phyloP scores from a whole-genome alignment of 2,113 vertebrate genomes.

The Engystomops pustulosus region DNA sequence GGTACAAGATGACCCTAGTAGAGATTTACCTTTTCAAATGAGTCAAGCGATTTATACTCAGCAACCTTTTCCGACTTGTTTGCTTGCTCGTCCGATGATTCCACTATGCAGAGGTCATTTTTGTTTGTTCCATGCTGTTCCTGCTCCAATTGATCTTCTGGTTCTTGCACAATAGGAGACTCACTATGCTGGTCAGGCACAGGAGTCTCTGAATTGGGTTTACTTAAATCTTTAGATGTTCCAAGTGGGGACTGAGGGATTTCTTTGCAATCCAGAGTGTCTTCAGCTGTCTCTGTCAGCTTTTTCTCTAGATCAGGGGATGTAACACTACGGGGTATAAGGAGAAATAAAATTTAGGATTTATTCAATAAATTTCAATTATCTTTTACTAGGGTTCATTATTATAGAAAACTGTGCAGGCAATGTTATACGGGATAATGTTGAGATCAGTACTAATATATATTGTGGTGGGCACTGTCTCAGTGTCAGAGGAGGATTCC shows the following conservation, averaged over 20 bases:
- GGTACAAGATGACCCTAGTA: not conserved
- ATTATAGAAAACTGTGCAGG: too few species aligned
- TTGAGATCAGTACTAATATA: too few species aligned
- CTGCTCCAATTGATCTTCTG: slow-evolving; percentile 62
- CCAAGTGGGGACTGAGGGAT: slow-evolving; percentile 34
- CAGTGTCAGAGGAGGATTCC: too few species aligned
- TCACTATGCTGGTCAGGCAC: slow-evolving; percentile 69
- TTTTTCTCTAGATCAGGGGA: slow-evolving; percentile 62
- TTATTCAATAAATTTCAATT: too few species aligned
- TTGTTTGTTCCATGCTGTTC: slow-evolving; percentile 66
- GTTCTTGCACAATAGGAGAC: slow-evolving; percentile 78
- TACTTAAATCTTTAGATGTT: slow-evolving; percentile 68
- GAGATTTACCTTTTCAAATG: slow-evolving; percentile 84
- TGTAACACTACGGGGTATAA: slow-evolving; percentile 63
- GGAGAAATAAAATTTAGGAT: too few species aligned
- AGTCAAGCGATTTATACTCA: slow-evolving; percentile 78
- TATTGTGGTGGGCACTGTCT: too few species aligned
- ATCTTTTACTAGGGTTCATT: too few species aligned
- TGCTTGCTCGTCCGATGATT: slow-evolving; percentile 77
- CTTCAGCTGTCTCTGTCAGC: slow-evolving; percentile 10
- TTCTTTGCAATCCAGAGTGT: slow-evolving; percentile 46
- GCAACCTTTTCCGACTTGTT: slow-evolving; percentile 70
- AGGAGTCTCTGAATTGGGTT: slow-evolving; percentile 47
- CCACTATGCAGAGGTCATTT: slow-evolving; percentile 72
- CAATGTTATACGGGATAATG: too few species aligned